Conservation (phyloP, 2,888 invertebrate genomes). For the Arctia plantaginis region DNA sequence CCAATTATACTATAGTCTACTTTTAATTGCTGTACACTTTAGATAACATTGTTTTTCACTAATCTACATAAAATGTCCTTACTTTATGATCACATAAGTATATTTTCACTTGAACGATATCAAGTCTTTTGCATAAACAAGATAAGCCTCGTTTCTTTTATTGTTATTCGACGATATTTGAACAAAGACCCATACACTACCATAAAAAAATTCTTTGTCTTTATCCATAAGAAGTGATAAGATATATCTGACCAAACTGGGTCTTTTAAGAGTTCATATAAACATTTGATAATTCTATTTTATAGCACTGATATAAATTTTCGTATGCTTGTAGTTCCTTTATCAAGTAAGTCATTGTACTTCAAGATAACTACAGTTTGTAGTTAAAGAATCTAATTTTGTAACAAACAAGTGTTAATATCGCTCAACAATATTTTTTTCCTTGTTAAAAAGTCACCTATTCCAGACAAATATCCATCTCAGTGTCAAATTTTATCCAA, state of each 20-base stretch:
- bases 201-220: conserved; percentile 1
- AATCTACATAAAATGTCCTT: not conserved
- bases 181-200: conserved; percentile 1
- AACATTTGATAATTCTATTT: not conserved
- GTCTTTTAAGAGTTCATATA: not conserved
- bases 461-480: too few relatives aligned
- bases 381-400: not conserved
- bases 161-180: not conserved
- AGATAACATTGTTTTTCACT: conserved; percentile 4
- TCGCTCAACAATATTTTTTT: too few relatives aligned
- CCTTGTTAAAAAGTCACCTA: too few relatives aligned
- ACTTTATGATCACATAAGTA: not conserved
- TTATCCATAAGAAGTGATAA: conserved; percentile 4
- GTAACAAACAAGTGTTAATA: not conserved
- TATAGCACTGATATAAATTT: not conserved
- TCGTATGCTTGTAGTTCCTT: not conserved
- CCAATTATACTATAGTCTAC: not conserved
- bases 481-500: not conserved
- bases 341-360: conserved; percentile 2
- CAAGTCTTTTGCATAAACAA: conserved; percentile 17
- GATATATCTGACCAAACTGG: conserved; percentile 1
- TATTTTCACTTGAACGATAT: conserved; percentile 10
- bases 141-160: conserved; percentile 1
- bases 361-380: not conserved
- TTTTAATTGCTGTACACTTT: not conserved